Conservation (phyloP, 2,888 invertebrate species). For the Amiota minor region DNA sequence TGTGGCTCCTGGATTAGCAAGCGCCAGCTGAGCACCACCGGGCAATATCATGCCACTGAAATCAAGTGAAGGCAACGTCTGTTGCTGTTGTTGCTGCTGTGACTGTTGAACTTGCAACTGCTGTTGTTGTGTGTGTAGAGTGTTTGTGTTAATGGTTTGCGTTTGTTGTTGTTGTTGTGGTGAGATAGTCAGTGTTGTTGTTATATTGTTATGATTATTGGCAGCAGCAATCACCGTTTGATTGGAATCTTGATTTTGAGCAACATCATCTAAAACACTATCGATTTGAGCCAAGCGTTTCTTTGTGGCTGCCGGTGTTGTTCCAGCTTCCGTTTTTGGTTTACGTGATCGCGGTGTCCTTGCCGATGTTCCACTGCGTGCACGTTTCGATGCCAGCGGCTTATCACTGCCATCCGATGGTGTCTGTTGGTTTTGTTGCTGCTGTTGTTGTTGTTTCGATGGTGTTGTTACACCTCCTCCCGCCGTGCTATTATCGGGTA, state of each 20-base stretch:
- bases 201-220: conserved; percentile 20
- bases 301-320: conserved; percentile 55
- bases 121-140: conserved; percentile 24
- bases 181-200: conserved; percentile 44
- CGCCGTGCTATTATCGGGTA: conserved; percentile 47
- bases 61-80: conserved; percentile 68
- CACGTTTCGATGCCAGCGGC: conserved; percentile 53
- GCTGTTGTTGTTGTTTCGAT: conserved; percentile 40
- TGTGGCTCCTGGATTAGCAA: conserved; percentile 68
- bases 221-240: conserved; percentile 38
- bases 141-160: conserved; percentile 48
- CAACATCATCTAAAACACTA: conserved; percentile 67
- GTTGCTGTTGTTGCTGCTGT: conserved; percentile 46
- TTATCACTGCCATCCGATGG: conserved; percentile 37
- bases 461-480: conserved; percentile 52
- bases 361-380: conserved; percentile 44
- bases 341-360: conserved; percentile 64
- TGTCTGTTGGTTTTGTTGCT: conserved; percentile 38
- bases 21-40: conserved; percentile 68
- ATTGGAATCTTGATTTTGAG: conserved; percentile 59
- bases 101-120: conserved; percentile 25
- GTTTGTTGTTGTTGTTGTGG: conserved; percentile 49
- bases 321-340: conserved; percentile 48
- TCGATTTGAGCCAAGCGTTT: conserved; percentile 69
- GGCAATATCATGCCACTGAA: conserved; percentile 71